phyloP scores from a whole-genome alignment of 2,888 invertebrate genomes.

The Hecatera dysodea region DNA sequence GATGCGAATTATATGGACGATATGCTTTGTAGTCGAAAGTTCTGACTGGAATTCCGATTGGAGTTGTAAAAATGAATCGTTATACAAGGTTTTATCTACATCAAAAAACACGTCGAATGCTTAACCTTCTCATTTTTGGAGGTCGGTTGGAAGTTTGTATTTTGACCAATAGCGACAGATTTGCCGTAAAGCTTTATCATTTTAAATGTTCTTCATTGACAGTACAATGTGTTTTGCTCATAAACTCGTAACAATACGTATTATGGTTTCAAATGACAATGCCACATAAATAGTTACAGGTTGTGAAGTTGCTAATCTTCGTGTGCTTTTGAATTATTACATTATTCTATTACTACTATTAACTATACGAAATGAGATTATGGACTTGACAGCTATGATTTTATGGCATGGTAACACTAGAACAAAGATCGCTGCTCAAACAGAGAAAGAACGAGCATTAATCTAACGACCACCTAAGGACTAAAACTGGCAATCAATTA shows the following conservation, averaged over 20 bases:
- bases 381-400: not conserved
- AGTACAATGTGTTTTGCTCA: conserved; percentile 36
- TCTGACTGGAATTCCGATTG: conserved; percentile 26
- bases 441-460: not conserved
- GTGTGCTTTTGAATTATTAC: conserved; percentile 12
- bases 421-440: not conserved
- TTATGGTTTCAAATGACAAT: conserved; percentile 42
- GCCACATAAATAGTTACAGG: conserved; percentile 57
- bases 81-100: conserved; percentile 12
- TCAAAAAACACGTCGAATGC: not conserved
- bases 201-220: conserved; percentile 18
- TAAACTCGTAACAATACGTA: conserved; percentile 31
- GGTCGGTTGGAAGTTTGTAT: not conserved
- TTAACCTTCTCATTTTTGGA: not conserved
- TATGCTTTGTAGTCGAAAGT: conserved; percentile 50
- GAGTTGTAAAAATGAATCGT: conserved; percentile 7
- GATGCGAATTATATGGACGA: conserved; percentile 54
- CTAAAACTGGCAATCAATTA: too few relatives aligned
- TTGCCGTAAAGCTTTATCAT: conserved; percentile 1
- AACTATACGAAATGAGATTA: not conserved
- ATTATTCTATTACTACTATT: not conserved
- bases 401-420: not conserved
- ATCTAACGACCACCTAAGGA: too few relatives aligned
- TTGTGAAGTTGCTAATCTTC: conserved; percentile 27
- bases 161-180: conserved; percentile 7